phyloP scores from a whole-genome alignment of 2,113 vertebrate species.

The Pelvicachromis taeniatus region DNA sequence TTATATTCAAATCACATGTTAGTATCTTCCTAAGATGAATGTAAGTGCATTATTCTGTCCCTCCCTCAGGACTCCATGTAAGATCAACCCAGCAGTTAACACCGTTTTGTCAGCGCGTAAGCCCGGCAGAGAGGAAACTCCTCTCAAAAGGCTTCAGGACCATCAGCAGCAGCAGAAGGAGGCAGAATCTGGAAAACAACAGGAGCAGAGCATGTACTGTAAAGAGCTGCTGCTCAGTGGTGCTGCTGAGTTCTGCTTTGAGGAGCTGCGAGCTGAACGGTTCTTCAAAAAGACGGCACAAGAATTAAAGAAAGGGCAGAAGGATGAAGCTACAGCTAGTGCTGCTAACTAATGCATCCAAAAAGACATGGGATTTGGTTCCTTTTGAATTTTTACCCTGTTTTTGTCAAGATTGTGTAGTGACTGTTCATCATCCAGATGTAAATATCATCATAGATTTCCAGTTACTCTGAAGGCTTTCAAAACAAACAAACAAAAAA shows the following conservation, averaged over 20 bases:
- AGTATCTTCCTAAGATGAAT: background rate
- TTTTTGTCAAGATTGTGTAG: background rate
- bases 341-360: background rate
- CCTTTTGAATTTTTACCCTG: background rate
- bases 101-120: conserved; percentile 83
- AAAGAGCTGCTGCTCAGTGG: conserved; percentile 90
- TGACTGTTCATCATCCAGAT: background rate
- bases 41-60: background rate
- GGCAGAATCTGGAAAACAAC: conserved; percentile 68
- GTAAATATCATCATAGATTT: background rate
- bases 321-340: background rate
- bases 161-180: conserved; percentile 78
- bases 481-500: background rate
- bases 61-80: conserved; percentile 87
- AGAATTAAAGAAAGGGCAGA: conserved; percentile 44
- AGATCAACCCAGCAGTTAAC: conserved; percentile 89
- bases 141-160: conserved; percentile 83
- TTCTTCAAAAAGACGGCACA: conserved; percentile 80
- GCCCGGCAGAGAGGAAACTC: conserved; percentile 81
- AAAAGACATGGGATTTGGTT: background rate
- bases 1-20: background rate
- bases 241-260: conserved; percentile 88
- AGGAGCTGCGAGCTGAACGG: conserved; percentile 89
- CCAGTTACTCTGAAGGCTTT: background rate
- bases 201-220: conserved; percentile 88